A percentile compares a stretch with the other conserved stretches of the same genome.
These are phyloP conservation scores for Eupeodes latifasciatus DNA, from an alignment of 2,888 invertebrate genomes.

Conservation along the genomic window DNA sequence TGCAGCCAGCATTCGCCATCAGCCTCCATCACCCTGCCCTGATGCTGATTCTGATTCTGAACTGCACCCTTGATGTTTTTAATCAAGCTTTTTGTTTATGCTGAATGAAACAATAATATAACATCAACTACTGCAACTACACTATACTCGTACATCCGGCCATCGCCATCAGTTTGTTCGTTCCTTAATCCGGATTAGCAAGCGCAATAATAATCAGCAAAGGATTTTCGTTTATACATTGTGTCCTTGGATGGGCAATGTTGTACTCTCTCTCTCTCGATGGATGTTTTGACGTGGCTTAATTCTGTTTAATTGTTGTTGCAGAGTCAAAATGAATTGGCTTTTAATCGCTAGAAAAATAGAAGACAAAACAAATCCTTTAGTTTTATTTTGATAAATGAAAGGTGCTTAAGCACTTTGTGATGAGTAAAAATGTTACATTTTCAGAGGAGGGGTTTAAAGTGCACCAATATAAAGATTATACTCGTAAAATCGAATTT, in stretches of 20 bases:
- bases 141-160: neutral
- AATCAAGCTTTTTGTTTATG: slow-evolving; percentile 60
- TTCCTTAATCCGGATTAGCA: slow-evolving; percentile 72
- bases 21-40: neutral
- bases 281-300: slow-evolving; percentile 71
- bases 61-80: slow-evolving; percentile 36
- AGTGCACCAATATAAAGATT: no score
- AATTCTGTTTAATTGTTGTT: slow-evolving; percentile 74
- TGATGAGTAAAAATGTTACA: slow-evolving; percentile 8
- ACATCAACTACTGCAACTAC: slow-evolving; percentile 1
- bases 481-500: no score
- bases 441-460: no score
- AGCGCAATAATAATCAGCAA: slow-evolving; percentile 76
- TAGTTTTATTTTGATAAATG: slow-evolving; percentile 60
- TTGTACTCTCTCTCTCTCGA: slow-evolving; percentile 12
- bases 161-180: slow-evolving; percentile 43
- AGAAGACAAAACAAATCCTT: neutral
- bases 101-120: slow-evolving; percentile 31
- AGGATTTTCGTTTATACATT: slow-evolving; percentile 69
- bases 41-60: neutral
- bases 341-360: neutral
- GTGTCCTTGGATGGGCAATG: slow-evolving; percentile 15
- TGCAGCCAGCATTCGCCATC: no score
- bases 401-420: slow-evolving; percentile 58
- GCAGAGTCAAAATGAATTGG: slow-evolving; percentile 32